Conservation (phyloP, 2,113 vertebrate species). For the Phaetusa simplex region DNA sequence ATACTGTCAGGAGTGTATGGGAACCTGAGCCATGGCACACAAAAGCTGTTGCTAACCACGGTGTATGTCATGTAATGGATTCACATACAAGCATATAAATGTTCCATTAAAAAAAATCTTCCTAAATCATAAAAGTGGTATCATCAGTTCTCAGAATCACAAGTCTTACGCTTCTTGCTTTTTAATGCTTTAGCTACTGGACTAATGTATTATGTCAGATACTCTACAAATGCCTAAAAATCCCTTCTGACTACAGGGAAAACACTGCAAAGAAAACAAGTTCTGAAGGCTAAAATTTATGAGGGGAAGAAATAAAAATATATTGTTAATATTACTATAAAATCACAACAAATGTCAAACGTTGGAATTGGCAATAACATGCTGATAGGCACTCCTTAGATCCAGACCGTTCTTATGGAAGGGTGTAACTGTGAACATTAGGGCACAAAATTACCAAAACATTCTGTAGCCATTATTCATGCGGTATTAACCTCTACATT, state of each 20-base stretch:
- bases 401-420: background rate
- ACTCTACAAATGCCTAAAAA: background rate
- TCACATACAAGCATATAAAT: background rate
- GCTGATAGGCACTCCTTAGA: background rate
- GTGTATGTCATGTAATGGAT: background rate
- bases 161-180: background rate
- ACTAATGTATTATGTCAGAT: background rate
- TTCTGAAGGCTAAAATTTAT: background rate
- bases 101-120: background rate
- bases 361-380: background rate
- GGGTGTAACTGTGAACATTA: background rate
- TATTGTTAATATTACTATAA: background rate
- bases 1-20: conserved; percentile 41
- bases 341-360: background rate
- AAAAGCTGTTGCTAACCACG: conserved; percentile 41
- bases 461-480: background rate
- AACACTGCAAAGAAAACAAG: background rate
- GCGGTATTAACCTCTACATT: background rate
- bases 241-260: background rate
- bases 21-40: conserved; percentile 46
- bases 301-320: background rate
- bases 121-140: background rate
- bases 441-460: background rate
- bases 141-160: background rate
- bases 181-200: background rate